Base-by-base conservation (phyloP, 2,797 vertebrate species). In the Poeciliopsis presidionis region DNA sequence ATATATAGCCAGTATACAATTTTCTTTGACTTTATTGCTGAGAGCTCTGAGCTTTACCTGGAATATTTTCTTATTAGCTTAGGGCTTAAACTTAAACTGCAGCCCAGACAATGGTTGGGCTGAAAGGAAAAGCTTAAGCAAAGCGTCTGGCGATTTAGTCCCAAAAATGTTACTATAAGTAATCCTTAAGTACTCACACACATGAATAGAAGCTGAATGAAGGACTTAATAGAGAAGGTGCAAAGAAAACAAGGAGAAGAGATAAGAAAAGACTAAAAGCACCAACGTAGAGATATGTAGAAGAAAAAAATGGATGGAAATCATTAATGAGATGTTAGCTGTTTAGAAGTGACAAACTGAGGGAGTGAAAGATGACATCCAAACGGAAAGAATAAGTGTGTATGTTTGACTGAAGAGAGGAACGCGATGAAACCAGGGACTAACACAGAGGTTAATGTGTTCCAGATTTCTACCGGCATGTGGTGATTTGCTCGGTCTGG, bases 341-440 rank as follows among this genome's bases (percentile, higher is more conserved):
- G 80, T 51, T 67, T 91, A 80, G 76, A 76, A 87, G 41, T 72
- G 20, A 74, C 73, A 75, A 61, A 79, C 39, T 30, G 53, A 76
- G 86, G 87, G 94, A 89, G 96, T 95, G 83, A 87, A 93, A 83
- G 95, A 96, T 95, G 89, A 96, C 92, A 77, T 70, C 67, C 65
- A 78, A 74, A 72, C 7, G 71, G 80, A 77, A 16, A 72, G 59
- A 76, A 47, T 59, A 55, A 73, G 55, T 72, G 20, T 73, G 39
- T 71, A 43, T 75, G 33, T 81, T 57, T 72, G 41, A 77, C 72
- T 69, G 41, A 69, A 57, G 30, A 46, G 59, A 47, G 43, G 69
- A 61, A 69, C 14, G 47, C 51, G 41, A 36, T 85, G 76, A 85
- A 85, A 84, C 90, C 74, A 81, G 71, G 69, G 79, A 84, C 33